phyloP scores from a whole-genome alignment of 2,113 vertebrate genomes.

The Casuarius casuarius region DNA sequence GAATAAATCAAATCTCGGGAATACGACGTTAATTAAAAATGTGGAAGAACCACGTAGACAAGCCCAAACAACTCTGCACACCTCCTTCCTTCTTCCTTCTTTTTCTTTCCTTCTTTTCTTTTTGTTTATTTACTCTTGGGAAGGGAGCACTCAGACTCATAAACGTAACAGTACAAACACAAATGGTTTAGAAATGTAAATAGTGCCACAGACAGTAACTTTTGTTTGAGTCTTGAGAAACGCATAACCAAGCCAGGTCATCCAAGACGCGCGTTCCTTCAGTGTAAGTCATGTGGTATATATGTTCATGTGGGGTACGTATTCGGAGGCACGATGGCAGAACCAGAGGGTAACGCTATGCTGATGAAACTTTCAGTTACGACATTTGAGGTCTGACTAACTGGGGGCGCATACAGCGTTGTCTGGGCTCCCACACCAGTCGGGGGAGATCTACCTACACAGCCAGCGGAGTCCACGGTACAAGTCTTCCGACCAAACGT shows the following conservation, averaged over 20 bases:
- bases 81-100: not conserved
- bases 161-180: slow-evolving; percentile 2
- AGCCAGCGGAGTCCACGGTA: not conserved
- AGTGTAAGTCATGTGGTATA: not conserved
- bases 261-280: not conserved
- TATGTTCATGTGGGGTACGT: not conserved
- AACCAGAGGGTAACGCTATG: not conserved
- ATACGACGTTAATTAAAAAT: slow-evolving; percentile 40
- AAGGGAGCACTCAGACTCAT: not conserved
- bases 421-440: not conserved
- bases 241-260: not conserved
- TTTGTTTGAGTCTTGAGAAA: not conserved
- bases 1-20: slow-evolving; percentile 34
- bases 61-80: slow-evolving; percentile 39
- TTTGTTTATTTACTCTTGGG: slow-evolving; percentile 20
- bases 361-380: not conserved
- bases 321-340: not conserved
- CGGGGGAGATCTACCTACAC: not conserved
- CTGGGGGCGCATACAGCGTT: not conserved
- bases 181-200: slow-evolving; percentile 42
- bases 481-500: not conserved
- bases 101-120: not conserved
- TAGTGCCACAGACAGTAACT: not conserved
- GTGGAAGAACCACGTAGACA: not conserved
- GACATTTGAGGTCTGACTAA: not conserved